These are phyloP conservation scores for Drosophila macrospina DNA, from an alignment of 2,888 invertebrate species.

Conservation along the genomic window DNA sequence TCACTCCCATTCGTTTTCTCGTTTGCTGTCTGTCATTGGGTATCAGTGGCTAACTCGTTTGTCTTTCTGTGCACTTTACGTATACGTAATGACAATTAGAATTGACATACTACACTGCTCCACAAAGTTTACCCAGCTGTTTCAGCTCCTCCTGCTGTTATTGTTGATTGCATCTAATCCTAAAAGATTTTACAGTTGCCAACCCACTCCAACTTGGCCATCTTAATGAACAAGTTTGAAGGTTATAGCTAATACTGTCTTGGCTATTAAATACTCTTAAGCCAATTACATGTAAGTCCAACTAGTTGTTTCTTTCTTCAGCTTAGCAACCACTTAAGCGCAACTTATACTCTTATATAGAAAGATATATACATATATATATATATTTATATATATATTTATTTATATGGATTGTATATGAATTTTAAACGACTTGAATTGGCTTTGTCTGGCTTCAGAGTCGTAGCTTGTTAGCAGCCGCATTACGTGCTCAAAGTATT, in stretches of 20 bases:
- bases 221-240: slow-evolving; percentile 66
- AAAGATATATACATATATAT: too few relatives aligned
- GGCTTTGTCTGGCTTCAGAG: background rate
- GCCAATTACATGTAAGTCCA: slow-evolving; percentile 28
- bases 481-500: slow-evolving; percentile 47
- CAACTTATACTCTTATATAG: background rate
- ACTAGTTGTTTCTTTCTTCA: slow-evolving; percentile 1
- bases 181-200: slow-evolving; percentile 71
- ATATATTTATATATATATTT: background rate
- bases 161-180: slow-evolving; percentile 82
- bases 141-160: slow-evolving; percentile 59
- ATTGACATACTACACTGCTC: slow-evolving; percentile 71
- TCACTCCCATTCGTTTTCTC: slow-evolving; percentile 55
- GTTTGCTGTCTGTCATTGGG: slow-evolving; percentile 69
- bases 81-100: slow-evolving; percentile 82
- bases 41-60: slow-evolving; percentile 81
- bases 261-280: slow-evolving; percentile 47
- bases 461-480: slow-evolving; percentile 36
- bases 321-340: background rate
- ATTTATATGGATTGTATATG: too few relatives aligned
- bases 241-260: slow-evolving; percentile 24
- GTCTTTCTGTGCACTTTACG: slow-evolving; percentile 78
- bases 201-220: slow-evolving; percentile 35
- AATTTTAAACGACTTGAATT: background rate
- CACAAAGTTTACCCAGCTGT: slow-evolving; percentile 63